These are phyloP conservation scores for Homarus americanus DNA, from an alignment of 1,140 invertebrate genomes.

Conservation along the genomic window DNA sequence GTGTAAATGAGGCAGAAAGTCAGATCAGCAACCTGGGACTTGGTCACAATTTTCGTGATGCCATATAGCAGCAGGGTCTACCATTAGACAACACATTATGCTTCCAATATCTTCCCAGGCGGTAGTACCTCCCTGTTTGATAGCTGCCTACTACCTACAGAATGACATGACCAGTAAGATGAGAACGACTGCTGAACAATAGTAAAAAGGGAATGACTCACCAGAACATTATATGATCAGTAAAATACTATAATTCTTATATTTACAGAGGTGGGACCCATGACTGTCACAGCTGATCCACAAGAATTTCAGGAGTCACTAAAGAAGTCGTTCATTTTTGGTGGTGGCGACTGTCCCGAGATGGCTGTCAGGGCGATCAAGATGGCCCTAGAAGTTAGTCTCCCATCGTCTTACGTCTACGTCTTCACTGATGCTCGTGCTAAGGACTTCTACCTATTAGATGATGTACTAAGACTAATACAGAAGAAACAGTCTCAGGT, in stretches of 20 bases:
- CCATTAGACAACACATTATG: no score
- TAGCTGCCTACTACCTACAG: no score
- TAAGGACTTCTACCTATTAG: constrained; percentile 83
- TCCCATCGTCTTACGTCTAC: constrained; percentile 85
- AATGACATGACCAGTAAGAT: no score
- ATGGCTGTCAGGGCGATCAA: constrained; percentile 84
- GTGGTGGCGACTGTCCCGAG: constrained; percentile 88
- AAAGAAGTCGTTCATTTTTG: constrained; percentile 82
- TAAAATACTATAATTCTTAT: background rate
- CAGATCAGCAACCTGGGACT: no score
- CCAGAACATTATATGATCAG: no score
- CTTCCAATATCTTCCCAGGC: no score
- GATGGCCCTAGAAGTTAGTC: constrained; percentile 82
- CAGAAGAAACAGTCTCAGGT: constrained; percentile 87
- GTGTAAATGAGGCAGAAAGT: no score
- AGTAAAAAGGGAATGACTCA: no score
- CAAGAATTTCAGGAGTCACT: constrained; percentile 82
- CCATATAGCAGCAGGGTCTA: no score
- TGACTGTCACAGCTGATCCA: constrained; percentile 82
- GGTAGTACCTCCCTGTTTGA: no score
- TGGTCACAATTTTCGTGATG: no score
- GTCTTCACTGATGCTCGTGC: constrained; percentile 88
- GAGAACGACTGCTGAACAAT: no score
- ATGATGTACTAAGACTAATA: constrained; percentile 83
- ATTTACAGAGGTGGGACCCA: constrained; percentile 82